Evolutionary conservation across 64 coral and sea anemone genomes (phyloP).

Genomic region (Actinia equina): DNA sequence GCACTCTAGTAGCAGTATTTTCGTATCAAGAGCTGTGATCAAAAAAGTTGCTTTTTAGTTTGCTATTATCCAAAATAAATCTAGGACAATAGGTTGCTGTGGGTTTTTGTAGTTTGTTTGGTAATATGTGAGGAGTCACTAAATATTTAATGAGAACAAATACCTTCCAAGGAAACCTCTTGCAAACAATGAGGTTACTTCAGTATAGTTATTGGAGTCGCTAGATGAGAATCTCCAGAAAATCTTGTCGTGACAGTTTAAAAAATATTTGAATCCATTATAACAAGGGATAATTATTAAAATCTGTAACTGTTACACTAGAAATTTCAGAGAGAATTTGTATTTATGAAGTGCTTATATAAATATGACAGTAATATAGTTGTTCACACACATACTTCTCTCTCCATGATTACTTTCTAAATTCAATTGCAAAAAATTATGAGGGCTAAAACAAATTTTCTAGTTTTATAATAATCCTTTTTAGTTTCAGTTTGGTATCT

Average conservation of each 20-base stretch:
- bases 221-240: background rate
- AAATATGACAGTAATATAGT: background rate
- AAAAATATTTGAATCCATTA: background rate
- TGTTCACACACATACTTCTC: too few relatives aligned
- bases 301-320: background rate
- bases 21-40: background rate
- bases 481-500: background rate
- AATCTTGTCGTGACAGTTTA: background rate
- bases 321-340: background rate
- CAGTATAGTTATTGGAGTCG: too few relatives aligned
- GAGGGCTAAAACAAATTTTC: background rate
- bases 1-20: background rate
- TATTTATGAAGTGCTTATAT: background rate
- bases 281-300: background rate
- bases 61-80: background rate
- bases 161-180: background rate
- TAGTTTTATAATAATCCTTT: background rate
- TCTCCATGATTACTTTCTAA: background rate
- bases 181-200: background rate
- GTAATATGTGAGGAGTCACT: background rate
- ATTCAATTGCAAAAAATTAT: background rate
- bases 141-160: constrained; percentile 6
- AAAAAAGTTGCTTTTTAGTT: background rate
- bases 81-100: background rate
- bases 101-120: constrained; percentile 8